A percentile compares a stretch with the other conserved stretches of the same genome.
phyloP scores from a whole-genome alignment of 2,113 vertebrate genomes.

The Dipodomys stephensi region DNA sequence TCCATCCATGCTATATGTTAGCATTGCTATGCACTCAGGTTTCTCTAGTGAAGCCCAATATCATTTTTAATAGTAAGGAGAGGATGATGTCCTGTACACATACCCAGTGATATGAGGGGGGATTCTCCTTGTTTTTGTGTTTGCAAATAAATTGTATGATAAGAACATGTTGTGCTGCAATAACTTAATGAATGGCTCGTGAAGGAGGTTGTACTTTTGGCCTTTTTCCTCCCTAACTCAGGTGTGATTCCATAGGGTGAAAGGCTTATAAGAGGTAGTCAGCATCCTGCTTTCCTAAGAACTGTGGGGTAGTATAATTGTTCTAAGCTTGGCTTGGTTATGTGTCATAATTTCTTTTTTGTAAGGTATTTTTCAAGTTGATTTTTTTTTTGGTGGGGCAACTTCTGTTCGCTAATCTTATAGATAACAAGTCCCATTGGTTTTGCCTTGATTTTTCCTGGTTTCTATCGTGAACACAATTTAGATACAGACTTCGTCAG shows the following conservation, averaged over 20 bases:
- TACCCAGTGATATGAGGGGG: neutral
- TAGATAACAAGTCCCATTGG: neutral
- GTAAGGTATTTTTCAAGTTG: neutral
- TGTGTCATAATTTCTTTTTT: neutral
- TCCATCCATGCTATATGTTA: accelerated
- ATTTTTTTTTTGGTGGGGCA: neutral
- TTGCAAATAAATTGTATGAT: neutral
- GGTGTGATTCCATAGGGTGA: neutral
- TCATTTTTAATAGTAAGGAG: neutral
- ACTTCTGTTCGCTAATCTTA: neutral
- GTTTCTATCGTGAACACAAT: neutral
- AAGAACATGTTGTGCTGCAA: no score
- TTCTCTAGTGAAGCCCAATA: accelerated
- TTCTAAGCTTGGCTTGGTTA: no score
- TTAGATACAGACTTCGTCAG: neutral
- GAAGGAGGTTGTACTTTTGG: neutral
- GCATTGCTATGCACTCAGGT: neutral
- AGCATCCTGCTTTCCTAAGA: neutral
- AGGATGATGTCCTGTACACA: neutral
- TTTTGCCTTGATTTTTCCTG: neutral
- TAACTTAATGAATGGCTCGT: neutral
- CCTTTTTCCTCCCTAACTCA: neutral
- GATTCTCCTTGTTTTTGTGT: neutral
- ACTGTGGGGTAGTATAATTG: no score
- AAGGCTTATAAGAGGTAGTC: neutral